Conservation (phyloP, 2,113 vertebrate species). For the Equus przewalskii region DNA sequence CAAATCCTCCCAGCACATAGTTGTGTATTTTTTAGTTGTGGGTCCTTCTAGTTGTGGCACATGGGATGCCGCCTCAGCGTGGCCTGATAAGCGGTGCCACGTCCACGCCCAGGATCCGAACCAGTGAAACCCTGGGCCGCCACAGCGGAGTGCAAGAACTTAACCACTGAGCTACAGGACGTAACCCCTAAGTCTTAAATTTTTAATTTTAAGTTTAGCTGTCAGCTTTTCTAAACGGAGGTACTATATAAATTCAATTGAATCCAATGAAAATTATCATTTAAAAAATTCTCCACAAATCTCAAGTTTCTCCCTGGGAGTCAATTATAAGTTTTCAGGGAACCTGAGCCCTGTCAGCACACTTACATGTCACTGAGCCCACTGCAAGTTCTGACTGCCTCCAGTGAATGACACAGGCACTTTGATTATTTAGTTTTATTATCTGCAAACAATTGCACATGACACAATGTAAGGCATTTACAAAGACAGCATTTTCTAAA, state of each 20-base stretch:
- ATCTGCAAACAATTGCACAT: neutral
- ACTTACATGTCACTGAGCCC: neutral
- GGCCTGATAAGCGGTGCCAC: too few relatives aligned
- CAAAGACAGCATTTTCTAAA: neutral
- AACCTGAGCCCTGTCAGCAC: neutral
- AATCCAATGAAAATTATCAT: neutral
- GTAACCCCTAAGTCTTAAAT: neutral
- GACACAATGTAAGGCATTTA: neutral
- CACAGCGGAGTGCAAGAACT: too few relatives aligned
- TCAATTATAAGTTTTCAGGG: neutral
- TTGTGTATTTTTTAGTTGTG: too few relatives aligned
- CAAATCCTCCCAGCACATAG: too few relatives aligned
- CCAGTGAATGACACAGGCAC: accelerated
- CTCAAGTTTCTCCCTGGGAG: neutral
- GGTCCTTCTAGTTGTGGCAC: too few relatives aligned
- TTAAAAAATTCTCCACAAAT: neutral
- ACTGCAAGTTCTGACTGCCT: neutral
- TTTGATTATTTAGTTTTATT: neutral
- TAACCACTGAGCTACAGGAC: too few relatives aligned
- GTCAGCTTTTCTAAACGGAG: slow-evolving; percentile 34
- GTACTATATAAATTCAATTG: neutral
- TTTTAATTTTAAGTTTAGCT: slow-evolving; percentile 42
- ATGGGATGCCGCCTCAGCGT: too few relatives aligned
- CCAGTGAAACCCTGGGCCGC: too few relatives aligned
- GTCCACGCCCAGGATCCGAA: too few relatives aligned